Conservation (phyloP, 1,140 invertebrate species). For the Linepithema humile region DNA sequence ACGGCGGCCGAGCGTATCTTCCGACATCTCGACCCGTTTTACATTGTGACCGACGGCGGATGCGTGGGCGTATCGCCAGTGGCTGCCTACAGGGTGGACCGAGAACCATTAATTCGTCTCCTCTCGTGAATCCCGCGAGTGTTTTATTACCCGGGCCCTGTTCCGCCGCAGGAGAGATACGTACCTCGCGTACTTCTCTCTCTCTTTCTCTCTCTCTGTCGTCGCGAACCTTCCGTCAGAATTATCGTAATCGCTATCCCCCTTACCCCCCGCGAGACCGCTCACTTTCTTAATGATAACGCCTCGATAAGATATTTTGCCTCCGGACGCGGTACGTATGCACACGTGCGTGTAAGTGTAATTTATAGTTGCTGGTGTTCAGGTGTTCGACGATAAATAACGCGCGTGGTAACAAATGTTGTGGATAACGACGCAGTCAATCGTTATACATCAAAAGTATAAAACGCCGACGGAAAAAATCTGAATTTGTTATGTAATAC, state of each 20-base stretch:
- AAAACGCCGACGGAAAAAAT: neutral
- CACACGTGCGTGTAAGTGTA: conserved; percentile 1
- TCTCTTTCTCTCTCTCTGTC: neutral
- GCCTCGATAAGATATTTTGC: conserved; percentile 42
- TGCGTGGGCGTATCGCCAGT: conserved; percentile 78
- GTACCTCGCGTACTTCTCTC: neutral
- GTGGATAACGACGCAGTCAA: neutral
- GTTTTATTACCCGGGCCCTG: conserved; percentile 46
- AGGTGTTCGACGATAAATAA: conserved; percentile 43
- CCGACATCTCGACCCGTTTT: conserved; percentile 78
- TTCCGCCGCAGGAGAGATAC: conserved; percentile 33
- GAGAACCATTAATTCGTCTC: conserved; percentile 77
- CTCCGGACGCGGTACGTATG: neutral
- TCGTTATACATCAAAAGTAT: neutral
- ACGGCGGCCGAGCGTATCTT: conserved; percentile 76
- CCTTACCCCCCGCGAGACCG: neutral
- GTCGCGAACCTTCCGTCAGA: conserved; percentile 20
- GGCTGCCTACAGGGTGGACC: conserved; percentile 71
- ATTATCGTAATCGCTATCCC: conserved; percentile 36
- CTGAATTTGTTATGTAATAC: neutral
- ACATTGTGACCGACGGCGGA: conserved; percentile 75
- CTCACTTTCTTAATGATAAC: conserved; percentile 54
- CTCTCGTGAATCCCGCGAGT: conserved; percentile 48
- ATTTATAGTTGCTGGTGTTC: conserved; percentile 39
- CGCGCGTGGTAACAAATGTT: conserved; percentile 13